These are phyloP conservation scores for Achroia grisella DNA, from an alignment of 1,140 invertebrate species.

Conservation along the genomic window DNA sequence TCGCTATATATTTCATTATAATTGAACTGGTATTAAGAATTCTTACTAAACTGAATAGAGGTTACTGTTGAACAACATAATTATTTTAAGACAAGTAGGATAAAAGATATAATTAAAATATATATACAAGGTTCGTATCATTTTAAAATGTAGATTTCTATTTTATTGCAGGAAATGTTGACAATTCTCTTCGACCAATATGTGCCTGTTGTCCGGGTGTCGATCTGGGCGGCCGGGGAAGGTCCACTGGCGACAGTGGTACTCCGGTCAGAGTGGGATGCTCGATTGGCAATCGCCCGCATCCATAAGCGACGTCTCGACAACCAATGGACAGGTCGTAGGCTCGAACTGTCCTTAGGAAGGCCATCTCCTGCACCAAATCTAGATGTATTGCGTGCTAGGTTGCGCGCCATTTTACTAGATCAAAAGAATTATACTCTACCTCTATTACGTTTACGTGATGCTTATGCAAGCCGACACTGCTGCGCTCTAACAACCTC, in stretches of 20 bases:
- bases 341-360: conserved; percentile 84
- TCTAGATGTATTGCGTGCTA: conserved; percentile 74
- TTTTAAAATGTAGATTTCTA: conserved; percentile 1
- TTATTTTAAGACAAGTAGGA: no score
- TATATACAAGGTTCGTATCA: no score
- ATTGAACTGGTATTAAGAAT: no score
- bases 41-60: no score
- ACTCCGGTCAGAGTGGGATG: conserved; percentile 67
- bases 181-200: conserved; percentile 49
- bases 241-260: conserved; percentile 54
- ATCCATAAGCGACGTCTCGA: conserved; percentile 84
- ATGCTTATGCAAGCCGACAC: conserved; percentile 87
- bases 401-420: conserved; percentile 65
- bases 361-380: conserved; percentile 79
- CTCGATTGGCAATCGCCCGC: conserved; percentile 86
- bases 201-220: conserved; percentile 49
- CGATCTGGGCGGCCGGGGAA: conserved; percentile 50
- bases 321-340: conserved; percentile 78
- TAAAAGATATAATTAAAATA: no score
- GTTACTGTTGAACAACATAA: no score
- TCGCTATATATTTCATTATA: no score
- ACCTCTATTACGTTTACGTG: conserved; percentile 86
- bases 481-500: conserved; percentile 84
- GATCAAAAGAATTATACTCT: conserved; percentile 82
- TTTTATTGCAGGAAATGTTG: conserved; percentile 46